A percentile compares a stretch with the other conserved stretches of the same genome.
Evolutionary conservation across 2,113 vertebrate genomes (phyloP).

Genomic region (Aspiorhynchus laticeps): DNA sequence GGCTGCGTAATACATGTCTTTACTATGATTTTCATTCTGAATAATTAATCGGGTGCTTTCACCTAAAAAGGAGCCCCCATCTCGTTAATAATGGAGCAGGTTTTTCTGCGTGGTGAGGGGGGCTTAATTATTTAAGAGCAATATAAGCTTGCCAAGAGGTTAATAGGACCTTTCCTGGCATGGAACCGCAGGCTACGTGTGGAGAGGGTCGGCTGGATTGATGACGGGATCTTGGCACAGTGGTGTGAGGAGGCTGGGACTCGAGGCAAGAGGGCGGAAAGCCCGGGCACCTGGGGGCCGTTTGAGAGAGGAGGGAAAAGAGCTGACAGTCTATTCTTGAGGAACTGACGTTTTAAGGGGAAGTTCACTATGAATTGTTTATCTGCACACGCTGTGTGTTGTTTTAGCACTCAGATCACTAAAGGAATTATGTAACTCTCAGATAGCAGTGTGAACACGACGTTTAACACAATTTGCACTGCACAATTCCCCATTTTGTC

Average conservation of each 20-base stretch:
- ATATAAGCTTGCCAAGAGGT: slow-evolving; percentile 75
- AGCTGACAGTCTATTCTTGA: background rate
- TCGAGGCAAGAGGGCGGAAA: background rate
- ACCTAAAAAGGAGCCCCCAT: slow-evolving; percentile 70
- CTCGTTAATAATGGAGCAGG: slow-evolving; percentile 74
- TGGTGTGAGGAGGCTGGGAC: slow-evolving; percentile 60
- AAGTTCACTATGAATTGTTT: background rate
- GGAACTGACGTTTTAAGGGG: background rate
- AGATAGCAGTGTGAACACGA: background rate
- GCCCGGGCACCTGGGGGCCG: background rate
- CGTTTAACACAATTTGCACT: background rate
- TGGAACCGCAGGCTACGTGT: slow-evolving; percentile 60
- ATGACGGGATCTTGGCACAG: slow-evolving; percentile 66
- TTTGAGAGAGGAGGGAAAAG: background rate
- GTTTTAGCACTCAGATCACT: background rate
- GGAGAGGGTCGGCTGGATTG: slow-evolving; percentile 61
- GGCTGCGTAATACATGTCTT: slow-evolving; percentile 70
- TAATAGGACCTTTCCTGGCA: slow-evolving; percentile 74
- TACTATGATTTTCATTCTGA: slow-evolving; percentile 71
- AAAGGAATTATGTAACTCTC: background rate
- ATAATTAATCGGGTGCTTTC: slow-evolving; percentile 75
- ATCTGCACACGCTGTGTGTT: background rate
- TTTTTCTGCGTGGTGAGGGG: slow-evolving; percentile 68
- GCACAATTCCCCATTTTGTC: background rate
- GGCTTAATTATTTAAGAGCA: slow-evolving; percentile 79